Evolutionary conservation across 2,797 vertebrate genomes (phyloP).

Genomic region (Melanogrammus aeglefinus): DNA sequence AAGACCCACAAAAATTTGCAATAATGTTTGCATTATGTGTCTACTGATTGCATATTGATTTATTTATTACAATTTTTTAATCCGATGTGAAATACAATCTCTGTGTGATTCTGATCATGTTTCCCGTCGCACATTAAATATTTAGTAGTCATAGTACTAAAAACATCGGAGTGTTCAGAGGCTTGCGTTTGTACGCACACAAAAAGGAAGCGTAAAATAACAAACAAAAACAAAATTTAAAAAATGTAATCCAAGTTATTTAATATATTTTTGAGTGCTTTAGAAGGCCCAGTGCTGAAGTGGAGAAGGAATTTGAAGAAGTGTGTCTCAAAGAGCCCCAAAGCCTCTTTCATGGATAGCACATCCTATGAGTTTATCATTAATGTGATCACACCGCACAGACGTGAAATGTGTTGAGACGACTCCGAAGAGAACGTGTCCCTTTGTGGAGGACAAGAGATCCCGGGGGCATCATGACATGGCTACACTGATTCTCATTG

Average conservation of each 20-base stretch:
- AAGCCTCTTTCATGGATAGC: constrained; percentile 41
- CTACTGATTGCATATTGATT: constrained; percentile 14
- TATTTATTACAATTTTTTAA: constrained; percentile 22
- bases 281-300: constrained; percentile 48
- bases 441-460: constrained; percentile 24
- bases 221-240: no score
- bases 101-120: constrained; percentile 19
- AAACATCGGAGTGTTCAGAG: not conserved
- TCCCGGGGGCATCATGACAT: constrained; percentile 1
- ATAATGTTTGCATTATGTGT: constrained; percentile 47
- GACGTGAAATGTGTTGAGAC: constrained; percentile 31
- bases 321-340: constrained; percentile 46
- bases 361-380: constrained; percentile 42
- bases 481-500: constrained; percentile 44
- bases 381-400: constrained; percentile 43
- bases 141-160: not conserved
- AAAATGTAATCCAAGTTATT: constrained; percentile 22
- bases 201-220: constrained; percentile 37
- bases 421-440: constrained; percentile 41
- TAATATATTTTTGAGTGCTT: constrained; percentile 58
- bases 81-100: constrained; percentile 13
- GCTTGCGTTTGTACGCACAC: not conserved
- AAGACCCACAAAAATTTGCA: constrained; percentile 37
- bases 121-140: not conserved
- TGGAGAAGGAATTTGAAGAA: constrained; percentile 57